phyloP scores from a whole-genome alignment of 1,140 invertebrate genomes.

The Temnothorax curvispinosus region DNA sequence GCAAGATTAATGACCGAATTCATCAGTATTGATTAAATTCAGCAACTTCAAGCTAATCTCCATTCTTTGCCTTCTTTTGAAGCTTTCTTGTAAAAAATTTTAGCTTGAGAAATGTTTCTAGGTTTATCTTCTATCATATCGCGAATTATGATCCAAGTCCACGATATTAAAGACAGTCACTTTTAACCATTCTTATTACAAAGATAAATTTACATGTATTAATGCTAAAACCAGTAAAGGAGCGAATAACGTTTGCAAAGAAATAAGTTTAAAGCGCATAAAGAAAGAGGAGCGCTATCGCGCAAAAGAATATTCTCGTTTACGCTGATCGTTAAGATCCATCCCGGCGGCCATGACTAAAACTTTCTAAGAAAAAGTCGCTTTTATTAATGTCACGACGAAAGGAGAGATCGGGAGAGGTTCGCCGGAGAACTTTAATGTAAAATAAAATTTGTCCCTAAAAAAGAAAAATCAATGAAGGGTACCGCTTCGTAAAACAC shows the following conservation, averaged over 20 bases:
- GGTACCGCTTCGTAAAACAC: conserved; percentile 14
- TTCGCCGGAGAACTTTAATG: not conserved
- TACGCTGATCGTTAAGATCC: conserved; percentile 33
- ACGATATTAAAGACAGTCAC: not conserved
- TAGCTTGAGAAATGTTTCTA: not conserved
- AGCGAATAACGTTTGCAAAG: not conserved
- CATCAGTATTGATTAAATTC: conserved; percentile 9
- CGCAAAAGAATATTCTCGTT: conserved; percentile 20
- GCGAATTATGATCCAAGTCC: not conserved
- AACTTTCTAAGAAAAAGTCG: conserved; percentile 19
- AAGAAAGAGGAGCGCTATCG: not conserved
- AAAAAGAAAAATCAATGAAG: conserved; percentile 42
- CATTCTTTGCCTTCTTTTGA: not conserved
- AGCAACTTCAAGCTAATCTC: conserved; percentile 1
- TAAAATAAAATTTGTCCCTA: not conserved
- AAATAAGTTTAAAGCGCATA: not conserved
- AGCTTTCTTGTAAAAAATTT: not conserved
- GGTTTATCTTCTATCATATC: not conserved
- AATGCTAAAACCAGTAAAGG: not conserved
- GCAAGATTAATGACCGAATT: not conserved
- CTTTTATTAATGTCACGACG: conserved; percentile 8
- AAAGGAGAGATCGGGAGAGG: not conserved
- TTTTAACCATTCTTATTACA: not conserved
- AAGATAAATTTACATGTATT: not conserved
- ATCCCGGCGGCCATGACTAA: not conserved